Evolutionary conservation across 1,140 invertebrate species (phyloP), one percentile per base, ranked within the genome.

Genomic region (Battus philenor): DNA sequence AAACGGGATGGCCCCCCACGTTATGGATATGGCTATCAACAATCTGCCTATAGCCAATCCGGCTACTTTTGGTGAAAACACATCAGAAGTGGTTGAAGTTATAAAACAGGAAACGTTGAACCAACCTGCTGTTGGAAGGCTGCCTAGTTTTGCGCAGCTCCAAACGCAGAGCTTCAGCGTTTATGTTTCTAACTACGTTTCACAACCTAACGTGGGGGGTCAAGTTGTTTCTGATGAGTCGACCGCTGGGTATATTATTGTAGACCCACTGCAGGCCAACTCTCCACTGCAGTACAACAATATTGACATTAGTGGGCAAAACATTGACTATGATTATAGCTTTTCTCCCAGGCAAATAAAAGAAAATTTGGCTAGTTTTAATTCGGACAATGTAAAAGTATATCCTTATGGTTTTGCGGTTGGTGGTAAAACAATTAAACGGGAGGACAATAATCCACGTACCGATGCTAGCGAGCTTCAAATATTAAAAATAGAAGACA

Each of bases 1-100:
- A 92, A 92, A 93, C 91, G 91, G 84, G 87, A 90, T 90, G 90
- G 90, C 91, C 92, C 91, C 91, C 91, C 91, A 92, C 91, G 91
- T 92, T 92, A 91, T 89, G 89, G 88, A 88, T 90, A 90, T 87
- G 81, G 88, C 86, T 91, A 90, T 89, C 90, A 91, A 84, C 90
- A 91, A 82, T 86, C 88, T 86, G 74, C 88, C 68, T 88, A 87
- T 81, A 87, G 87, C 85, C 86, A 87, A 64, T 88, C 87, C 82
- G 90, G 91, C 78, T 91, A 90, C 88, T 92, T 91, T 88, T 92
- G 91, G 91, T 90, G 90, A 90, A 80, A 69, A 67, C 6, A 32
- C 69, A 80, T 67, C 77, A 10, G 77, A 86, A 73, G 72, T 69
- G 44, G 83, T 74, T 67, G 78, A 77, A 17, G 70, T 81, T 59